These are phyloP conservation scores for Pogonus chalceus DNA, from an alignment of 1,140 invertebrate genomes.

Conservation along the genomic window DNA sequence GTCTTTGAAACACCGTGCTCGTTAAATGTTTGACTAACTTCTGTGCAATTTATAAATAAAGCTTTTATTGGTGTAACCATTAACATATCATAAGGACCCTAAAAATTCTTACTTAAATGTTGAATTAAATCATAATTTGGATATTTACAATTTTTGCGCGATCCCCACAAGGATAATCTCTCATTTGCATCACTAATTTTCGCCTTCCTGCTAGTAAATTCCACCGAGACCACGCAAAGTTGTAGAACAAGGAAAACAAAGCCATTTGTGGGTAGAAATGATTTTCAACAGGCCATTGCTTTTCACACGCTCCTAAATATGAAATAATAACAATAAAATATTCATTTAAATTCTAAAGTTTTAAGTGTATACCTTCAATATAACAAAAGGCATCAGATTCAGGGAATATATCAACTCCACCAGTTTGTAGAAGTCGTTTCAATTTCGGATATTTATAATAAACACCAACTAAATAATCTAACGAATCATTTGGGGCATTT, in stretches of 20 bases:
- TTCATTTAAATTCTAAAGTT: neutral
- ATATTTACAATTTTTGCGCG: neutral
- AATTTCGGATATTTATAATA: constrained; percentile 43
- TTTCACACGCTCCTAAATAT: constrained; percentile 45
- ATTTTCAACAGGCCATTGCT: constrained; percentile 64
- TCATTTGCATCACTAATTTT: constrained; percentile 61
- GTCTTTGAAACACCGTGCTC: constrained; percentile 43
- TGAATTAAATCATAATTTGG: neutral
- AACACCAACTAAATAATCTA: constrained; percentile 44
- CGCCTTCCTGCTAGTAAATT: constrained; percentile 55
- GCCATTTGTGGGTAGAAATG: constrained; percentile 79
- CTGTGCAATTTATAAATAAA: constrained; percentile 53
- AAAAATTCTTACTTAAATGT: constrained; percentile 8
- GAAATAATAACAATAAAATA: neutral
- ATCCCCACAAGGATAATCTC: constrained; percentile 37
- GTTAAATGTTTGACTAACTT: constrained; percentile 55
- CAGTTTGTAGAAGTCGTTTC: constrained; percentile 48
- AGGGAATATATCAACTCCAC: constrained; percentile 86
- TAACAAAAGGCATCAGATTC: constrained; percentile 74
- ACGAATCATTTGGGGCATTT: constrained; percentile 42
- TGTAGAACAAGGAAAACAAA: constrained; percentile 58
- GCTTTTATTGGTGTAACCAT: constrained; percentile 52
- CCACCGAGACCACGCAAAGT: constrained; percentile 85
- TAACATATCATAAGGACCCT: constrained; percentile 44
- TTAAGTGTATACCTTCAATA: constrained; percentile 45